Base-by-base conservation (phyloP, 2,797 vertebrate species). In the Benthosema pterotum region DNA sequence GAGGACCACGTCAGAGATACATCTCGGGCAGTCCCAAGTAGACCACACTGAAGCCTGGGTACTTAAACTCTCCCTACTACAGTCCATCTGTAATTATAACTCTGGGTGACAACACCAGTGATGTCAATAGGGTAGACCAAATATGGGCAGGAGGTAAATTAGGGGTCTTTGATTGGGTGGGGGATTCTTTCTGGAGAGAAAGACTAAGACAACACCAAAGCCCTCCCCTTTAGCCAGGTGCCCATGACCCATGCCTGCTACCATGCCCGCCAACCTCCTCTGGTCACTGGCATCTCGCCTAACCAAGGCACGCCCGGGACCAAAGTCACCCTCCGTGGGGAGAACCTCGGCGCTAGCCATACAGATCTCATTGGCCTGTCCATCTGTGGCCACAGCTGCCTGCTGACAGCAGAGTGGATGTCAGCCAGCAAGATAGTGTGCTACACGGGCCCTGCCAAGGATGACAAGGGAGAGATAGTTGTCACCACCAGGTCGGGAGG, bases 341-440 rank as follows among this genome's bases (percentile, higher is more conserved):
- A 99, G 67, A 98, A 98, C 85, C 72, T 99, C 75, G 98, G 97
- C 38, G 94, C 90, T 0, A 96, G 97, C 49, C 87, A 94, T 38
- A 74, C 89, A 2, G 98, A 99, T 79, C 95, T 99, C 57, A 91
- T 95, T 43, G 98, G 95, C 68, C 87, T 99, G 86, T 97, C 94
- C 5, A 99, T 99, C 64, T 99, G 98, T 61, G 97, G 98, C 57
- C 97, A 98, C 68, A 99, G 96, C 88, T 99, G 98, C 86, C 93
- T 99, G 77, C 87, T 99, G 71, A 99, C 97, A 1, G 96, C 96
- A 4, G 97, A 99, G 85, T 99, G 98, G 97, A 97, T 99, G 93
- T 98, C 97, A 5, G 94, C 95, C 52, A 99, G 98, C 78, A 99
- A 99, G 90, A 99, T 99, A 17, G 96, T 99, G 46, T 99, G 98